Evolutionary conservation across 23 tunicate genomes (phyloP), one percentile per base, ranked within the genome.

Genomic region (Clavelina lepadiformis): DNA sequence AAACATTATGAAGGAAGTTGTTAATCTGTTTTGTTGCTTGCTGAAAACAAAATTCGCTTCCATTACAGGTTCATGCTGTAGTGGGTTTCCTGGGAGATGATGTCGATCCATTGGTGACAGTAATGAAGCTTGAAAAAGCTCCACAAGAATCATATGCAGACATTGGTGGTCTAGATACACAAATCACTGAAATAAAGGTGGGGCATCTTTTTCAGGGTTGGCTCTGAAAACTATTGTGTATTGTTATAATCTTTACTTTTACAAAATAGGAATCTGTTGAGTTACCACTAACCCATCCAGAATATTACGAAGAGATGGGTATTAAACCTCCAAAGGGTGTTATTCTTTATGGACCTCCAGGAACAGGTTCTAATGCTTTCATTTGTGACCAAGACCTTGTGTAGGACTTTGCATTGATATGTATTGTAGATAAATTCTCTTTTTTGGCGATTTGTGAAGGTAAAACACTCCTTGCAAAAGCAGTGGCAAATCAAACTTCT

Each of bases 291-390:
- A 94, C 99, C 65, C 99, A 94, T 58, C 99, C 99, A 25, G 99
- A 94, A 54, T 94, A 94, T 57, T 94, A 94, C 53, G 99, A 94
- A 69, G 99, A 94, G 58, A 94, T 94, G 99, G 99, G 99, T n/a
- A 94, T 94, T 31, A 76, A 66, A 31, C 99, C 99, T 0, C 99
- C 99, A 0, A 94, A 94, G 51, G 99, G 99, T 5, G 99, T 94
- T 4, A 94, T 94, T 5, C 65, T 94, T 29, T 94, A 94, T 62
- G 99, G 99, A 24, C 84, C 88, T 5, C 99, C 99, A 33, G 99
- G 99, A 44, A 94, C 99, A 53, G 92, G 89, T 81, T n/a, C n/a
- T n/a, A n/a, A n/a, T n/a, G n/a, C n/a, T n/a, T n/a, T n/a, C n/a
- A n/a, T n/a, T n/a, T n/a, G n/a, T n/a, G n/a, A n/a, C n/a, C n/a